Base-by-base conservation (phyloP, 1,140 invertebrate genomes). In the Heterodera schachtii region DNA sequence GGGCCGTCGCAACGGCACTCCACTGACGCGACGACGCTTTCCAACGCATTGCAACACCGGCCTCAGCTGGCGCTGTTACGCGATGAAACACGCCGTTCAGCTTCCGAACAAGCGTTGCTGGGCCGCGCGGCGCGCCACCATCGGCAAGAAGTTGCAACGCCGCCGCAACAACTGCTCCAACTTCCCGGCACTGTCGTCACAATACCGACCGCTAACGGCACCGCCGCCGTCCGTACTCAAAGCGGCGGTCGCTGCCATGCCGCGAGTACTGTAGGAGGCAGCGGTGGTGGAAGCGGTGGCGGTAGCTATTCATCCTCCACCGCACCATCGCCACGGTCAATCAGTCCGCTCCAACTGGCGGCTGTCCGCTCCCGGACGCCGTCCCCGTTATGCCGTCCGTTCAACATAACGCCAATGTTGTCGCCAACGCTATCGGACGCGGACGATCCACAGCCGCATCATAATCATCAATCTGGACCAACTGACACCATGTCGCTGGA, bases 311-410 rank as follows among this genome's bases (percentile, higher is more conserved):
- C 31, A 31, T 31, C 31, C 31, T 31, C 31, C 31, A 31, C 46
- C 69, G n/a, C n/a, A 6, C 60, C 77, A 44, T 31, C 77, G 66
- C 77, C 77, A 16, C 19, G 66, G 16, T 57, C 75, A 19, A 64
- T 13, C 16, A 64, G 57, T 5, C 57, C 57, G 16, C 57, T 16
- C 13, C 57, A 16, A 19, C 57, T 19, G 19, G 41, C 69, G 21
- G 69, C 31, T 11, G 11, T 16, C 69, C 8, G 67, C 16, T 41
- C 69, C 31, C 69, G 69, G 31, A 16, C 69, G 44, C 69, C 31
- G 69, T 46, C 69, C 21, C 41, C 69, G n/a, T 21, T 43, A 19
- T 4, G 1, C 31, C 69, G 69, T 71, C 69, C 69, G 9, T 71
- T 71, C 6, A 19, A 19, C 19, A 11, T 46, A 41, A 5, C 31